Evolutionary conservation across 2,888 invertebrate genomes (phyloP), one percentile per base, ranked within the genome.

Genomic region (Caenorhabditis sulstoni): DNA sequence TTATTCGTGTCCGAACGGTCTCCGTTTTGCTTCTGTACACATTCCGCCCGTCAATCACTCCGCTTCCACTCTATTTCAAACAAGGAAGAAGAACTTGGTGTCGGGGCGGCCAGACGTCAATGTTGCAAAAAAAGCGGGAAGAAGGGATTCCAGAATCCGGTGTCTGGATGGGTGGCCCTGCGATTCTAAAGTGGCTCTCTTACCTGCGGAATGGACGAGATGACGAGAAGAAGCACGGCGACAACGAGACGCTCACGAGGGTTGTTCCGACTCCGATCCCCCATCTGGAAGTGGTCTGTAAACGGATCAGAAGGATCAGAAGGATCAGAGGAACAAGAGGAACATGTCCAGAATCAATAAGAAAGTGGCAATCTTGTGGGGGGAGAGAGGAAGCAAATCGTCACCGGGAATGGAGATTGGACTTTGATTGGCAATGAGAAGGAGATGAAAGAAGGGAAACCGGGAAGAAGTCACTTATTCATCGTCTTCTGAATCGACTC

Each of bases 341-440:
- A 57, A 57, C n/a, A n/a, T n/a, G 29, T 29, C 29, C 37, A 41
- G 52, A 53, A 61, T 58, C 39, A 39, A 55, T 39, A 18, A 16
- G 16, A 44, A 4, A 61, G 61, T 61, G 61, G 29, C 59, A 53
- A 59, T 61, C 52, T 70, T 59, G 53, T 59, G 70, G 37, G 58
- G 57, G 14, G 3, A 50, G 70, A 20, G 58, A 49, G 14, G 3
- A 50, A 70, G 70, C 61, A 62, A 70, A 62, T 55, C 61, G 45
- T 20, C 53, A 53, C 53, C 61, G 61, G 47, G 53, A 41, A 53
- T 53, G 50, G 55, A 71, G 71, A 71, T 71, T 71, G 71, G 49
- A 71, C 64, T 62, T 71, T 71, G 71, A 71, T 71, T 71, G 71
- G 71, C 71, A 71, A 71, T 64, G 71, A 71, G 64, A 71, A 62